Base-by-base conservation (phyloP, 2,888 invertebrate species). In the Rhamnusium bicolor region DNA sequence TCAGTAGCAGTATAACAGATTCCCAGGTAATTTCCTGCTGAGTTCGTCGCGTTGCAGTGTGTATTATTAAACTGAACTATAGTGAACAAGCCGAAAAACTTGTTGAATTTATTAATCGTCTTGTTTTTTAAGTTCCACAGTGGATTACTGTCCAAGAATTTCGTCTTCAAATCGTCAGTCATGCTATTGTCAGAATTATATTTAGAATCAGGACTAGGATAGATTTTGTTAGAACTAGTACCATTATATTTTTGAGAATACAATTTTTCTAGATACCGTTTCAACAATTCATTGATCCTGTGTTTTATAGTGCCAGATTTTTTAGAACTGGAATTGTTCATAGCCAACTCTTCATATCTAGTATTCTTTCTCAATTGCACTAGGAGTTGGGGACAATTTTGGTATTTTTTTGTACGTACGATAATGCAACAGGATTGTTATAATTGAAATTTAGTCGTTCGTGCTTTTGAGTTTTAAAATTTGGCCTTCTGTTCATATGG, bases 21-120 rank as follows among this genome's bases (percentile, higher is more conserved):
- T 0, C 95, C 95, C 82, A 93, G 92, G 80, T 93, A 89, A 4
- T 92, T 88, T 21, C 89, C 88, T n/a, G 89, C 86, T 24, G 89
- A 89, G 79, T 87, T 89, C 27, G 87, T 89, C 0, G 90, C 89
- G 12, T 85, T 85, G 83, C 94, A 95, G 19, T 90, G 86, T 1
- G 89, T 90, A 82, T 94, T 93, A 61, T 92, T 90, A 84, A 94
- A 94, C 83, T 93, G 90, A 5, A 94, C 90, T 7, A 94, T 91
- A 74, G 94, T 92, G 80, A 94, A 94, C 7, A 94, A 89, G 84
- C 92, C 93, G 54, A 94, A 88, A 82, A 94, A 92, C 21, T 87
- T 86, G 56, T 87, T 87, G 4, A 85, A 83, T 32, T 86, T 84
- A 27, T 76, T 77, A 27, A 84, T 79, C 0, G 87, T 86, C 49